Evolutionary conservation across 2,888 invertebrate genomes (phyloP), one percentile per base, ranked within the genome.

Genomic region (Phlogophora meticulosa): DNA sequence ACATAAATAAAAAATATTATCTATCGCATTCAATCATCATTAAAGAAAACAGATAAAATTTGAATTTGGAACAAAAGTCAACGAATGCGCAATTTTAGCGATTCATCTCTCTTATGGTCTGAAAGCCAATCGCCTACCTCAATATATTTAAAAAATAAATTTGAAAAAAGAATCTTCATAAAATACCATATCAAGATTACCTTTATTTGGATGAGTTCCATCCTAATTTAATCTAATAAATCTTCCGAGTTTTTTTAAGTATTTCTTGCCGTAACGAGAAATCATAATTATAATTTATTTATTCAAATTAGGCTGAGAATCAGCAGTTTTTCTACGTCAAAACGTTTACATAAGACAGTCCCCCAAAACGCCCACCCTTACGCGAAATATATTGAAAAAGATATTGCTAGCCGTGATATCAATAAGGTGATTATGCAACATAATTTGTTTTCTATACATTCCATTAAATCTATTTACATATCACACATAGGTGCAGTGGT

Each of bases 401-500:
- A 61, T 69, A 60, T 52, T 46, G 38, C 69, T 64, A 60, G 79
- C 65, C 49, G 72, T 69, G 69, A 58, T 49, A 72, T 43, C 57
- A 69, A 69, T 62, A 52, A 60, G 43, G 76, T 75, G 57, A 72
- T 52, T 65, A 80, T 73, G 68, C 80, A 82, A 81, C 64, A 83
- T 73, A 80, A 76, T 76, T 55, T 74, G 61, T 73, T 72, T 69
- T 78, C 80, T 80, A 85, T 82, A 85, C 83, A 84, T 84, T 85
- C 78, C 79, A 81, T 80, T 61, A 81, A 72, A 80, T 75, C 76
- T 87, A 89, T 84, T 65, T 85, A 89, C 85, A 88, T 74, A 83
- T 81, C 81, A 84, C 76, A 83, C 77, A 72, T 48, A 78, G 34
- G 82, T 82, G 82, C 83, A 79, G 72, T 82, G 67, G 89, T 88